Evolutionary conservation across 2,113 vertebrate species (phyloP).

Genomic region (Chaenocephalus aceratus): DNA sequence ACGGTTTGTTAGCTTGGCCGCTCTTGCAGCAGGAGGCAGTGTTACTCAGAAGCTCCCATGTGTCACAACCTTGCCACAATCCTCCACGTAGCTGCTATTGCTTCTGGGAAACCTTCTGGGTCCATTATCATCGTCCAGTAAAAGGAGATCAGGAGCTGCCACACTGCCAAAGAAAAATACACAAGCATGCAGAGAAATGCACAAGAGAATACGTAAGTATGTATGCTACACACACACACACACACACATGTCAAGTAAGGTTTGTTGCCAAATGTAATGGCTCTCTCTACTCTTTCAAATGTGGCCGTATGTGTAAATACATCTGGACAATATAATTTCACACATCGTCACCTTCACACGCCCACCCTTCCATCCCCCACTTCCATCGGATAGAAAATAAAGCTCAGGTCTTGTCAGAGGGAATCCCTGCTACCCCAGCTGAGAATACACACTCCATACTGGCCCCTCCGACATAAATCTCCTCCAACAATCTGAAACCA

Average conservation of each 20-base stretch:
- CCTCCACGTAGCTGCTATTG: conserved; percentile 44
- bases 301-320: conserved; percentile 68
- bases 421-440: conserved; percentile 77
- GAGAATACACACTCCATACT: conserved; percentile 75
- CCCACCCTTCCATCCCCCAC: not conserved
- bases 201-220: conserved; percentile 7
- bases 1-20: conserved; percentile 64
- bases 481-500: conserved; percentile 70
- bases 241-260: conserved; percentile 30
- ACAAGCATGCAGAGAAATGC: conserved; percentile 42
- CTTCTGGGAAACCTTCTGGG: conserved; percentile 80
- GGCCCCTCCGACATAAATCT: conserved; percentile 69
- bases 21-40: conserved; percentile 68
- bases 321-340: conserved; percentile 79
- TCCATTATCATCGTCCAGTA: conserved; percentile 68
- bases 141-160: conserved; percentile 50
- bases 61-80: conserved; percentile 58
- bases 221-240: not conserved
- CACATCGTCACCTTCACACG: conserved; percentile 67
- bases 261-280: conserved; percentile 52
- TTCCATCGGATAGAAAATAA: conserved; percentile 59
- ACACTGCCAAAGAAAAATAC: conserved; percentile 53
- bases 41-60: conserved; percentile 79
- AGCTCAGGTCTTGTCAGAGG: conserved; percentile 78
- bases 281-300: conserved; percentile 44